Base-by-base conservation (phyloP, 2,113 vertebrate genomes). In the Todiramphus chloris region DNA sequence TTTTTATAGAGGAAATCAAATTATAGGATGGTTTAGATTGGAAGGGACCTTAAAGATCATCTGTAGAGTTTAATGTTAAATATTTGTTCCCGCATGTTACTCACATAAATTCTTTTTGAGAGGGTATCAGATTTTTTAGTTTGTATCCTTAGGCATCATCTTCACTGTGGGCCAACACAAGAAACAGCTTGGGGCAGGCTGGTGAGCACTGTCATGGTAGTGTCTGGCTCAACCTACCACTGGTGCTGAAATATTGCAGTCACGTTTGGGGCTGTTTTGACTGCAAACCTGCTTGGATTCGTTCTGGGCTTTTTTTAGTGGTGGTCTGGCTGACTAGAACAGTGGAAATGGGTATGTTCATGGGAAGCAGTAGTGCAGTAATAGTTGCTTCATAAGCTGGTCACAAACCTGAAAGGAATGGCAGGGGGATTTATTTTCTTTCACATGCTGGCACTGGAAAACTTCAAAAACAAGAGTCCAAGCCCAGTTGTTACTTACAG, bases 181-280 rank as follows among this genome's bases (percentile, higher is more conserved):
- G 48, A 13, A 48, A 3, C 2, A 11, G 21, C 1, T 4, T 24
- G 35, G 17, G 56, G 25, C 46, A 28, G 59, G 20, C n/a, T 2
- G 11, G 39, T 24, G 50, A 56, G 20, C 20, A 2, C 1, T 7
- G 37, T 51, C 3, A 0, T 4, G n/a, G 17, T 4, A 5, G 11
- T 2, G 35, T 23, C 53, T 59, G 33, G 10, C 44, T 43, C 1
- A 1, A 1, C 27, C 31, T n/a, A 21, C 58, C 10, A 27, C 0
- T 20, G 39, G 4, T 37, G 31, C 31, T 70, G 13, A 2, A 24
- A 24, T 1, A 13, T 5, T 6, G 12, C 6, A 15, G 41, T 13
- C 2, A 0, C 0, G 48, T 33, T n/a, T 5, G 55, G 55, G 9
- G 6, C 21, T 11, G 2, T 1, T 8, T 23, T 33, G 19, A 7